Percentiles rank a stretch among this genome's conserved stretches.
phyloP scores from a whole-genome alignment of 23 tunicate genomes.

The Corella eumyota region DNA sequence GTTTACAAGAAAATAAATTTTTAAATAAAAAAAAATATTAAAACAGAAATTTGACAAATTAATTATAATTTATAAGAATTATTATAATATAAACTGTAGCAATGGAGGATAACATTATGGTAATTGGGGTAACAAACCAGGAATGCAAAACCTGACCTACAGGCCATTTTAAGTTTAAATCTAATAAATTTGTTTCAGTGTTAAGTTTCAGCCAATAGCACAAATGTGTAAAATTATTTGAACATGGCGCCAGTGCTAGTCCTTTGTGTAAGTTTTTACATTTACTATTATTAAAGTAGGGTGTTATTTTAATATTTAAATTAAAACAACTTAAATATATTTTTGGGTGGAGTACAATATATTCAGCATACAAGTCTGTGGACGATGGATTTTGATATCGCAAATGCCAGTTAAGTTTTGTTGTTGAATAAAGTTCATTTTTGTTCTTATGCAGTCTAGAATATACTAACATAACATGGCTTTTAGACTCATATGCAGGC shows the following conservation, averaged over 20 bases:
- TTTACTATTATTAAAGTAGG: background rate
- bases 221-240: background rate
- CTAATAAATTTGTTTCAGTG: background rate
- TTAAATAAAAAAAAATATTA: too few relatives aligned
- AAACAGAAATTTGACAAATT: too few relatives aligned
- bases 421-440: background rate
- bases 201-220: background rate
- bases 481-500: conserved; percentile 23
- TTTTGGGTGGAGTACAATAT: background rate
- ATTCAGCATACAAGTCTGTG: background rate
- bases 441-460: background rate
- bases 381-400: conserved; percentile 7
- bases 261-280: too few relatives aligned
- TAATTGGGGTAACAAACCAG: background rate
- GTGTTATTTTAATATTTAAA: background rate
- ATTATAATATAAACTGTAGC: conserved; percentile 3
- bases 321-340: conserved; percentile 2
- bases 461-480: conserved; percentile 23
- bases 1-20: too few relatives aligned
- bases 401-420: conserved; percentile 5
- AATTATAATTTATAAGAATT: too few relatives aligned
- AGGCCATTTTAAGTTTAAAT: conserved; percentile 1
- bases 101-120: background rate
- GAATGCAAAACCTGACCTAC: background rate
- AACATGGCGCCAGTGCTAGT: conserved; percentile 5